A percentile compares a stretch with the other conserved stretches of the same genome.
These are phyloP conservation scores for Acipenser ruthenus DNA, from an alignment of 2,797 vertebrate genomes.

Conservation along the genomic window DNA sequence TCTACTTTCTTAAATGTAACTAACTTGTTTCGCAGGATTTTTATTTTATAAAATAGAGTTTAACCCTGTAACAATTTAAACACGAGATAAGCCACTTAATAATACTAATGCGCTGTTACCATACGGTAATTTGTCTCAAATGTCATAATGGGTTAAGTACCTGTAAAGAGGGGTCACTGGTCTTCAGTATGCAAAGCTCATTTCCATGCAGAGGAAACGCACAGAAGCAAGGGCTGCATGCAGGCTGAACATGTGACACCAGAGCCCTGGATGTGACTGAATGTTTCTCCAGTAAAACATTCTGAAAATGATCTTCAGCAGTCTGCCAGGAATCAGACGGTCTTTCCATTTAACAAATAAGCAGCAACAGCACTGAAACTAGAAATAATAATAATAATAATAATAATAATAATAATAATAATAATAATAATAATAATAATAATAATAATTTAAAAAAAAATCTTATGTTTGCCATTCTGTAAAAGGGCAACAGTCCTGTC, in stretches of 20 bases:
- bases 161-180: conserved; percentile 18
- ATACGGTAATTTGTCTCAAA: neutral
- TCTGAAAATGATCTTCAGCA: conserved; percentile 1
- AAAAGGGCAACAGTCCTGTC: too few relatives aligned
- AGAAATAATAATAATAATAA: neutral
- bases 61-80: too few relatives aligned
- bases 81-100: too few relatives aligned
- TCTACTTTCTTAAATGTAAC: too few relatives aligned
- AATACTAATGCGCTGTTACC: too few relatives aligned
- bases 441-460: too few relatives aligned
- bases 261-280: conserved; percentile 30
- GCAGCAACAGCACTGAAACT: neutral
- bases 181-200: conserved; percentile 42
- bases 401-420: too few relatives aligned
- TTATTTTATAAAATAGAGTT: too few relatives aligned
- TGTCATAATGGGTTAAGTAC: conserved; percentile 1
- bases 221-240: conserved; percentile 43
- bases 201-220: conserved; percentile 39
- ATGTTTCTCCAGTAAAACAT: conserved; percentile 40
- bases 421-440: too few relatives aligned
- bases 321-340: neutral
- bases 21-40: too few relatives aligned
- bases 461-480: too few relatives aligned
- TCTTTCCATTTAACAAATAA: neutral
- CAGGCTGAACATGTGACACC: conserved; percentile 44